Evolutionary conservation across 2,797 vertebrate species (phyloP), one percentile per base, ranked within the genome.

Genomic region (Allochrocebus solatus): DNA sequence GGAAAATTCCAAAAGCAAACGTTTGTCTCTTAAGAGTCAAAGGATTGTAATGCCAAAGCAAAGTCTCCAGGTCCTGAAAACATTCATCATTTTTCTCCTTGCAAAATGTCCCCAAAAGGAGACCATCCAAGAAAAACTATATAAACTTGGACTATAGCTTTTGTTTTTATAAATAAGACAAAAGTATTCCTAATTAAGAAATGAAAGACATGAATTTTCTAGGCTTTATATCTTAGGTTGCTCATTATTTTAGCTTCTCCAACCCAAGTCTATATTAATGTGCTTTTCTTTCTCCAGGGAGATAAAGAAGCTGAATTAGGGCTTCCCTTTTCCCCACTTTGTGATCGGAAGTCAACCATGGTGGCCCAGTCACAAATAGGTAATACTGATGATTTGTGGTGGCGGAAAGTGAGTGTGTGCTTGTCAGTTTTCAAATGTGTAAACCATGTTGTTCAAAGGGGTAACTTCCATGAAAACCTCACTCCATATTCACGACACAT

Each of bases 301-400:
- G 99, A 99, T 98, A 99, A 99, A 98, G 99, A 99, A 98, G 99
- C 99, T 96, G 99, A 99, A 91, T 98, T 99, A 70, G 99, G 99
- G 53, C 99, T 99, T 98, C 99, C 99, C 0, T 99, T 99, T 98
- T 99, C 99, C 96, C 99, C 99, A 1, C 99, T 99, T 36, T 99
- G 99, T 98, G 99, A 99, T 97, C 99, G 99, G 82, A 99, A 99
- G 96, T 99, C 99, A 83, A 99, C 99, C 3, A 99, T 99, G 99
- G 99, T 99, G 55, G 99, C 99, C 61, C 99, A 99, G 93, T 99
- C 99, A 93, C 99, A 99, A 99, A 99, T 99, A 98, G 99, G 99
- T 99, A 99, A 99, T 97, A 9, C 28, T 67, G 75, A 92, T 10
- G 43, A 67, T 3, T 2, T 1, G 14, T 46, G 57, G 11, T 50